phyloP scores from a whole-genome alignment of 2,888 invertebrate genomes.

The Sclerodermus sp. region DNA sequence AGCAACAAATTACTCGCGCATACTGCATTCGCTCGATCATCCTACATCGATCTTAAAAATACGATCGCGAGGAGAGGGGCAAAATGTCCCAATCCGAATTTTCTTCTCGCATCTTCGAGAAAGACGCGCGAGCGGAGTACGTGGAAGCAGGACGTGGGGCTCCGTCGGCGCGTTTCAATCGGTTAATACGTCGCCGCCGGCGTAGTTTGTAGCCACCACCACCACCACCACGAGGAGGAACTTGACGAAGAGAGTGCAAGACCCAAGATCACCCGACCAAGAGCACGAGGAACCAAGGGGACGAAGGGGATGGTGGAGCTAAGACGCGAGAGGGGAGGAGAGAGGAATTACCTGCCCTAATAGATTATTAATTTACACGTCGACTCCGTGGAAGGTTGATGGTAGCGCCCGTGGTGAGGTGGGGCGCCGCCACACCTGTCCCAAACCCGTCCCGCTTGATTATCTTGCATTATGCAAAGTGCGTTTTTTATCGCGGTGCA shows the following conservation, averaged over 20 bases:
- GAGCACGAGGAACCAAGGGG: neutral
- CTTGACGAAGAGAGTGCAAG: slow-evolving; percentile 12
- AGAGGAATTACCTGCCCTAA: slow-evolving; percentile 29
- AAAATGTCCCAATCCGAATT: no score
- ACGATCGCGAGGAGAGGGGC: no score
- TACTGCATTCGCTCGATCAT: no score
- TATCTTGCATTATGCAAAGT: slow-evolving; percentile 56
- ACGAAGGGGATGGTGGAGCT: neutral
- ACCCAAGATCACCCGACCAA: no score
- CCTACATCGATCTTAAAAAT: no score
- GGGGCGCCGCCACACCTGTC: slow-evolving; percentile 44
- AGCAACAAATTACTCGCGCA: no score
- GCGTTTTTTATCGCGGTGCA: slow-evolving; percentile 14
- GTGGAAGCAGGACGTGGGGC: no score
- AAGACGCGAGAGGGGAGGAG: slow-evolving; percentile 10
- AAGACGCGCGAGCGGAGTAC: no score
- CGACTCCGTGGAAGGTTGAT: slow-evolving; percentile 29
- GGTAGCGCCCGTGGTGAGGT: slow-evolving; percentile 24
- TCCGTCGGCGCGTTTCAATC: slow-evolving; percentile 19
- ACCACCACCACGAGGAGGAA: neutral
- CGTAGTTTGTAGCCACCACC: slow-evolving; percentile 7
- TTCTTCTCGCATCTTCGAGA: no score
- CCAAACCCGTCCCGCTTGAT: slow-evolving; percentile 50
- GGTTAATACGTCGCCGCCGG: slow-evolving; percentile 40
- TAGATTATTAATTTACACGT: slow-evolving; percentile 56